Evolutionary conservation across 1,140 invertebrate genomes (phyloP).

Genomic region (Brachionus paranguensis): DNA sequence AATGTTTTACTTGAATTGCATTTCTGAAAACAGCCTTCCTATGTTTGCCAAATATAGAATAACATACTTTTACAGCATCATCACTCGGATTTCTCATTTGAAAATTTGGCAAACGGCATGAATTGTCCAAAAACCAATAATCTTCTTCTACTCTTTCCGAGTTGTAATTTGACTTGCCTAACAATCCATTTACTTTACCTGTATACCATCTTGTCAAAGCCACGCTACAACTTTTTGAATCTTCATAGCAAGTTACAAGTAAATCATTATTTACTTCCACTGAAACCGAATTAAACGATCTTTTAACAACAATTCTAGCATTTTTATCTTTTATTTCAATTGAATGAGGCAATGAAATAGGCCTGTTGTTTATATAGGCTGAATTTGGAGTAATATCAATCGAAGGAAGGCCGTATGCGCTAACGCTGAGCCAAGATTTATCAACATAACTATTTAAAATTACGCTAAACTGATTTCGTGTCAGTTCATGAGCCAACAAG

Average conservation of each 20-base stretch:
- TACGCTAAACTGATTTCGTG: constrained; percentile 21
- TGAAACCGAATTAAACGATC: background rate
- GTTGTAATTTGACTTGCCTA: constrained; percentile 20
- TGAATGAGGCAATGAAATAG: background rate
- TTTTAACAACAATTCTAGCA: background rate
- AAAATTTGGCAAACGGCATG: background rate
- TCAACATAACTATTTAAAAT: constrained; percentile 8
- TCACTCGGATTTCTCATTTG: background rate
- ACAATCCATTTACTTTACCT: constrained; percentile 24
- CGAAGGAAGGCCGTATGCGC: background rate
- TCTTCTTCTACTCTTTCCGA: background rate
- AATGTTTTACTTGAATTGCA: background rate
- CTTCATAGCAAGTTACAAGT: constrained; percentile 16
- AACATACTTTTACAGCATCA: constrained; percentile 1
- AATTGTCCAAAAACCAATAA: constrained; percentile 26
- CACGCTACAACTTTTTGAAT: constrained; percentile 32
- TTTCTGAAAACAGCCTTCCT: background rate
- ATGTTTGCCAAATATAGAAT: constrained; percentile 23
- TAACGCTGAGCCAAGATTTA: background rate
- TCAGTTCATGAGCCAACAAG: background rate
- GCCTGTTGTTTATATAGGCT: background rate
- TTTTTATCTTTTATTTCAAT: background rate
- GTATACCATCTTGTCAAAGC: constrained; percentile 38
- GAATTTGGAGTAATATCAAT: background rate
- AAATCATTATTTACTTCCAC: constrained; percentile 13